phyloP scores from a whole-genome alignment of 2,113 vertebrate genomes.

The human (Homo sapiens) region GRCh38 chr17:413001-413500 shows the following conservation, averaged over 20 bases:
- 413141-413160: conserved; percentile 82
- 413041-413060: background rate
- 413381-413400: conserved; percentile 88
- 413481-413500: background rate
- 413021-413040: background rate
- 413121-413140: background rate
- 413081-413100: background rate
- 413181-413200: background rate
- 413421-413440: conserved; percentile 86
- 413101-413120: background rate
- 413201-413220: conserved; percentile 34
- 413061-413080: background rate
- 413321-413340: conserved; percentile 65
- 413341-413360: conserved; percentile 90
- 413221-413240: conserved; percentile 50
- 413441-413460: conserved; percentile 81
- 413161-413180: conserved; percentile 63
- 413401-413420: conserved; percentile 84
- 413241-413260: conserved; percentile 43
- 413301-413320: background rate
- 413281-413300: background rate
- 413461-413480: background rate
- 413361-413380: conserved; percentile 87
- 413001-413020: fast-evolving
- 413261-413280: background rate